Evolutionary conservation across 2,888 invertebrate genomes (phyloP), one percentile per base, ranked within the genome.

Genomic region (Epicampocera succincta): DNA sequence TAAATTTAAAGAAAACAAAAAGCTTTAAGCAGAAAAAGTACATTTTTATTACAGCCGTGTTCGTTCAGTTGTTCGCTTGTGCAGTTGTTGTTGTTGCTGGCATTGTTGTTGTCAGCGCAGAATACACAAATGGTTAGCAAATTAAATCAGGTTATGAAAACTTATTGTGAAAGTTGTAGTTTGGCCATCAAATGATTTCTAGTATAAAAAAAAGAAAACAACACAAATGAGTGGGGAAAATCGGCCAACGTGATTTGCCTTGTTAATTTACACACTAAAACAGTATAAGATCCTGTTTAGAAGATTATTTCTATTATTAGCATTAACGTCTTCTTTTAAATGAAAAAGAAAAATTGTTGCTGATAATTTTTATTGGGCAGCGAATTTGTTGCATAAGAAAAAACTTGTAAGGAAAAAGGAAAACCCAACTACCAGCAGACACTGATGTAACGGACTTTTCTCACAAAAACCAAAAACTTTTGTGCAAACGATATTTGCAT

Each of bases 81-180:
- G 19, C 25, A 46, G 52, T 56, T 65, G 52, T 25, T 25, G 25
- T 25, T 3, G 25, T 25, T 8, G 33, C 8, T 1, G 9, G 3
- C 9, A 9, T 9, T 38, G 21, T 44, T n/a, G 56, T 54, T 19
- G 38, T 65, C 15, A n/a, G 17, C 13, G 33, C 13, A 33, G 19
- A 44, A 19, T 50, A 21, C 15, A 44, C 56, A 71, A 71, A 56
- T 65, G 56, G 61, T 56, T 74, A 52, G 65, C 74, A 78, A 82
- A 82, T 82, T 74, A 82, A 82, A 82, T 82, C 82, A 82, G 82
- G 82, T 82, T 82, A 82, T 82, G 65, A 75, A 82, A 82, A 79
- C 71, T 65, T 72, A 69, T 82, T 82, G 82, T 82, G 82, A 82
- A 82, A 82, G 82, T 82, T 82, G 69, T 79, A 60, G 63, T 80